phyloP scores from a whole-genome alignment of 2,888 invertebrate species.

The Nymphalis urticae region DNA sequence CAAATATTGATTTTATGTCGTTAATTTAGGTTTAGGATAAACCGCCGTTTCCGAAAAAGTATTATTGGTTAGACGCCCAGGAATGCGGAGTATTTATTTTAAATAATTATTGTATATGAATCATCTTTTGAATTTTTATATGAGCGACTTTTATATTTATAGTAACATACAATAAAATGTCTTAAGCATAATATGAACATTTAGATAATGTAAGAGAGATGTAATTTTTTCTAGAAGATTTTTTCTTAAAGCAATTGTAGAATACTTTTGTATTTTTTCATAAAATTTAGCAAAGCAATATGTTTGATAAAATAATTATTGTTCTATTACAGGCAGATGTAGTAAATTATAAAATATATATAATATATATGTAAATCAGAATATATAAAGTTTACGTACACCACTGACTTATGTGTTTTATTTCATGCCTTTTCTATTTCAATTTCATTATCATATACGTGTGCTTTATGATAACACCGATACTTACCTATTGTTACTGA shows the following conservation, averaged over 20 bases:
- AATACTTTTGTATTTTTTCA: constrained; percentile 81
- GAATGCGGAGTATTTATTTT: constrained; percentile 76
- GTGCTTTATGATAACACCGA: no score
- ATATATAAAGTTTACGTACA: constrained; percentile 79
- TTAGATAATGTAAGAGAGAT: constrained; percentile 61
- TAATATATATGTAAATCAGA: constrained; percentile 66
- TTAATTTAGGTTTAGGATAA: constrained; percentile 67
- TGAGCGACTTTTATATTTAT: constrained; percentile 53
- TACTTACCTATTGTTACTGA: no score
- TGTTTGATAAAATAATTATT: constrained; percentile 72
- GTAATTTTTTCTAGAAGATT: constrained; percentile 75
- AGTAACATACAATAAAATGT: constrained; percentile 60
- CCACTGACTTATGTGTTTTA: constrained; percentile 56
- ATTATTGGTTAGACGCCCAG: constrained; percentile 68
- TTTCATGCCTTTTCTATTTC: constrained; percentile 29
- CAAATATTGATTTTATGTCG: constrained; percentile 80
- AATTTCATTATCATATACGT: not conserved
- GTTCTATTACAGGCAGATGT: constrained; percentile 64
- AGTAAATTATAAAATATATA: constrained; percentile 49
- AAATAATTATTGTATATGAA: constrained; percentile 39
- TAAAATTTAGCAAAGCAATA: constrained; percentile 73
- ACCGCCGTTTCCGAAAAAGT: constrained; percentile 73
- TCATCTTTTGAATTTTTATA: constrained; percentile 44
- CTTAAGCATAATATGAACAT: constrained; percentile 75
- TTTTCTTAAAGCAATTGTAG: constrained; percentile 70